phyloP scores from a whole-genome alignment of 2,113 vertebrate genomes.

The Bungarus multicinctus region DNA sequence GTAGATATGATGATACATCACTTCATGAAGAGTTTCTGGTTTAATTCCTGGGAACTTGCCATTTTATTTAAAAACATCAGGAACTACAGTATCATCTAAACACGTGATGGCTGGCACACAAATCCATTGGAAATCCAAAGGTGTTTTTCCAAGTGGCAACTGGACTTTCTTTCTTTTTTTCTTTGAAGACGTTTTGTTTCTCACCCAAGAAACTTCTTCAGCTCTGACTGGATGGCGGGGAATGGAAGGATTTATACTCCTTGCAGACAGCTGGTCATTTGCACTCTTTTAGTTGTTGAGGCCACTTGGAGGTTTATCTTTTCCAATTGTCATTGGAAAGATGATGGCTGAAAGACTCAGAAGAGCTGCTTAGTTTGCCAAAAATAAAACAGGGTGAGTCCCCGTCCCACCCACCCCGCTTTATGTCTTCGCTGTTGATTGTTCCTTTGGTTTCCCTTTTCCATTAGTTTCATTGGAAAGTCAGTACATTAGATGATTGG shows the following conservation, averaged over 20 bases:
- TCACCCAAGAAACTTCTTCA: no score
- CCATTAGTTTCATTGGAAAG: not conserved
- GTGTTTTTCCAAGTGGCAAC: no score
- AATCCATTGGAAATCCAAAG: not conserved
- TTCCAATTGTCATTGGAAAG: not conserved
- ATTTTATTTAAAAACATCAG: not conserved
- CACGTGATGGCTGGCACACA: no score
- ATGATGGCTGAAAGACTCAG: not conserved
- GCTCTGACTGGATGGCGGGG: no score
- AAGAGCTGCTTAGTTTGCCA: not conserved
- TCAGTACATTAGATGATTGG: not conserved
- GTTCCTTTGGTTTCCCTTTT: not conserved
- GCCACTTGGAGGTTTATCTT: no score
- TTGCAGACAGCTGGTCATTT: no score
- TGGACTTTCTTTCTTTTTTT: no score
- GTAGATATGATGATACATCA: not conserved
- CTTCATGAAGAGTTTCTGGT: not conserved
- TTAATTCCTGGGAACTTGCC: not conserved
- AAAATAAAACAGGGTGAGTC: not conserved
- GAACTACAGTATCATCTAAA: not conserved
- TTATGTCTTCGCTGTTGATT: not conserved
- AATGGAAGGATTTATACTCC: no score
- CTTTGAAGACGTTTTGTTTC: no score
- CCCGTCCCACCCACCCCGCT: no score
- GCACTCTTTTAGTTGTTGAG: no score